phyloP scores from a whole-genome alignment of 2,113 vertebrate genomes.

The Lamprologus speciosus region DNA sequence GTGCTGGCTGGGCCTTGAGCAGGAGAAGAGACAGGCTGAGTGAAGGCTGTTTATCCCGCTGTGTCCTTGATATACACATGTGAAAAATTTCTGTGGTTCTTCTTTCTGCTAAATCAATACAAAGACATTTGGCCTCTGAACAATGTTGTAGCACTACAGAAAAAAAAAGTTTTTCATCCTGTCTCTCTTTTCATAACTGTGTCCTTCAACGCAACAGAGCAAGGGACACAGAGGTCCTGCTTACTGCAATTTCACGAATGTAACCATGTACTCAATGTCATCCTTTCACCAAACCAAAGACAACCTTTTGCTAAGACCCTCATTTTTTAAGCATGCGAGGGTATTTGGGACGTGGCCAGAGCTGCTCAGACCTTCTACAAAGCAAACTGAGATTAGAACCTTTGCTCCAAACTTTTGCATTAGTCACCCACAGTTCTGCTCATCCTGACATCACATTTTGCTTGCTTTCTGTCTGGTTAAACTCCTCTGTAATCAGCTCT shows the following conservation, averaged over 20 bases:
- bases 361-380: not conserved
- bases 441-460: not conserved
- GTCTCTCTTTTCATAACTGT: conserved; percentile 30
- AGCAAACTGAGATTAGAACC: not conserved
- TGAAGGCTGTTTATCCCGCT: conserved; percentile 65
- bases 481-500: not conserved
- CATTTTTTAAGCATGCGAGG: not conserved
- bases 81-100: conserved; percentile 63
- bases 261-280: conserved; percentile 18
- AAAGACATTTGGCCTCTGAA: conserved; percentile 58
- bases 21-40: conserved; percentile 56
- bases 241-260: conserved; percentile 29
- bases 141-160: conserved; percentile 35
- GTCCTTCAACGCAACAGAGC: conserved; percentile 37
- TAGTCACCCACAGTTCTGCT: not conserved
- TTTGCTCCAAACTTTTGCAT: not conserved
- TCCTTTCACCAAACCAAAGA: conserved; percentile 30
- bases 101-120: conserved; percentile 64
- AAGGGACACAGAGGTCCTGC: conserved; percentile 5
- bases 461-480: not conserved
- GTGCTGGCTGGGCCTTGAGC: conserved; percentile 60
- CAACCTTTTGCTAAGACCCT: not conserved
- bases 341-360: not conserved
- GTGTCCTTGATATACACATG: conserved; percentile 71
- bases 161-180: conserved; percentile 61